Evolutionary conservation across 2,888 invertebrate species (phyloP).

Genomic region (Polia nebulosa): DNA sequence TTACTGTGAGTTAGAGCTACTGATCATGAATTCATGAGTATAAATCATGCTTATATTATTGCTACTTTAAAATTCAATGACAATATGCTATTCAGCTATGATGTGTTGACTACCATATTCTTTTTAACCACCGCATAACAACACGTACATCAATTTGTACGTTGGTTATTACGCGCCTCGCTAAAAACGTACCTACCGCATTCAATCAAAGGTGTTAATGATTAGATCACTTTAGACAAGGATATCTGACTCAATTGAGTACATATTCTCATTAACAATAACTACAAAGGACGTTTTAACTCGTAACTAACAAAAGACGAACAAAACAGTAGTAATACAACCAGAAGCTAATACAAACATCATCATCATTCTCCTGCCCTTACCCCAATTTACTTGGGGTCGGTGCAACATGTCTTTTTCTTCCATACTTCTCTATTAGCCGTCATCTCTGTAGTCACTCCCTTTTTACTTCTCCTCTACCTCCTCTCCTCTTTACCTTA

Average conservation of each 20-base stretch:
- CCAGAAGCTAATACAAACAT: too few relatives aligned
- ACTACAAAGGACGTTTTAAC: background rate
- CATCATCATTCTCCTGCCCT: too few relatives aligned
- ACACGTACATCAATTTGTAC: background rate
- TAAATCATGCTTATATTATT: conserved; percentile 8
- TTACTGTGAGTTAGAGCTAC: background rate
- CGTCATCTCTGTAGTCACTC: too few relatives aligned
- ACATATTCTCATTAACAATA: background rate
- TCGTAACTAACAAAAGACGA: background rate
- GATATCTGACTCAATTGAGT: background rate
- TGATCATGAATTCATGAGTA: background rate
- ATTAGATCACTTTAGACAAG: conserved; percentile 5
- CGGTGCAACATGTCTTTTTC: too few relatives aligned
- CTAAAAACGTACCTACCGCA: background rate
- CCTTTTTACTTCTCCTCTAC: too few relatives aligned
- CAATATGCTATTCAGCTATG: background rate
- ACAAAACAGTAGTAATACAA: background rate
- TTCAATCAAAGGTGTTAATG: conserved; percentile 18
- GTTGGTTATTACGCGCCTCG: background rate
- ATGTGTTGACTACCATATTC: background rate
- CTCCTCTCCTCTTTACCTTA: too few relatives aligned
- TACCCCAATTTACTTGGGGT: too few relatives aligned
- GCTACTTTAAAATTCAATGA: background rate
- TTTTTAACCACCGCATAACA: background rate
- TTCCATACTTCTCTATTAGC: too few relatives aligned